These are phyloP conservation scores for Pteromalus puparum DNA, from an alignment of 1,140 invertebrate species.

Conservation along the genomic window DNA sequence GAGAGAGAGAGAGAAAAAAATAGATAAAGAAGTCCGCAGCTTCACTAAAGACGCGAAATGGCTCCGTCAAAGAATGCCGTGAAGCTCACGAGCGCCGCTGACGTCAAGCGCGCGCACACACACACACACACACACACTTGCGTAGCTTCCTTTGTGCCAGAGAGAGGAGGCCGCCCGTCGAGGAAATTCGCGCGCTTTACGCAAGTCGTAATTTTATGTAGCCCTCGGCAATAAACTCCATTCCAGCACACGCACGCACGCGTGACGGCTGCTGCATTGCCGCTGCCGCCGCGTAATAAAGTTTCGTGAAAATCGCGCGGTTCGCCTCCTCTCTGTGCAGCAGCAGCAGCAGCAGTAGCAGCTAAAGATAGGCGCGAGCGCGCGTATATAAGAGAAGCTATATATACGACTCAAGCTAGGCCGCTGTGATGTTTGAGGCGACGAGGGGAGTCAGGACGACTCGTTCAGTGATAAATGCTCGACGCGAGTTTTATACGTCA, in stretches of 20 bases:
- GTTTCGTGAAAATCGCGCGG: conserved; percentile 15
- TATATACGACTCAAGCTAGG: no score
- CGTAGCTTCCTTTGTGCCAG: background rate
- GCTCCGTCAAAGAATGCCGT: background rate
- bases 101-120: background rate
- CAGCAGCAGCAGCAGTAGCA: background rate
- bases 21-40: background rate
- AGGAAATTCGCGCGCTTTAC: conserved; percentile 33
- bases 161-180: background rate
- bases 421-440: background rate
- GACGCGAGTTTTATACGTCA: conserved; percentile 7
- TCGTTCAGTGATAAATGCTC: conserved; percentile 6
- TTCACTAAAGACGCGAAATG: background rate
- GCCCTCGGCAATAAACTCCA: conserved; percentile 22
- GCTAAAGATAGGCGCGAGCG: background rate
- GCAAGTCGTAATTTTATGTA: conserved; percentile 48
- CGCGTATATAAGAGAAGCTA: no score
- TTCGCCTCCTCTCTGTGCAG: background rate
- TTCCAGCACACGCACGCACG: background rate
- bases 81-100: no score
- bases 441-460: background rate
- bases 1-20: background rate
- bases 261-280: no score
- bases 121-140: no score
- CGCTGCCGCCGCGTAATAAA: background rate